Base-by-base conservation (phyloP, 1,140 invertebrate species). In the Drosophila novamexicana region DNA sequence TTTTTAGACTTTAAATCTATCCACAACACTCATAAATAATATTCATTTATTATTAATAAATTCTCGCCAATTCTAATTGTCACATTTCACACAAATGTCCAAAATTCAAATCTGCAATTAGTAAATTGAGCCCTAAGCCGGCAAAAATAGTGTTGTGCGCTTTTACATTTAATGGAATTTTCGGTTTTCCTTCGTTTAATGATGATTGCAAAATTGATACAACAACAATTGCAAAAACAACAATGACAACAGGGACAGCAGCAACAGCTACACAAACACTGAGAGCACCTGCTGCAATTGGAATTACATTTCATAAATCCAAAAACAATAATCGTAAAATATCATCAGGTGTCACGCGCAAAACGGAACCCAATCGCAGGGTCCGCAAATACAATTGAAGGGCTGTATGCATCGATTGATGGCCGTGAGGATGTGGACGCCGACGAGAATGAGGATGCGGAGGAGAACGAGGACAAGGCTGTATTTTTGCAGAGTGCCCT, bases 271-370 rank as follows among this genome's bases (percentile, higher is more conserved):
- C 53, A 63, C 29, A 18, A 59, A 70, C 58, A 50, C 22, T 57
- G 65, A 71, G 71, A 57, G 54, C 81, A 85, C 73, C 81, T 84
- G 81, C 78, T 76, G 75, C 83, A 77, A 79, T 74, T 86, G 83
- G 84, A 86, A 86, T 79, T 83, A 81, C 80, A 67, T 83, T 89
- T 78, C 84, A 88, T 89, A 86, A 86, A 89, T 86, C 83, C 79
- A 83, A 86, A 86, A 83, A 88, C 83, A 86, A 86, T 86, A 86
- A 86, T 86, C 83, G 69, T 88, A 89, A 89, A 88, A 88, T 89
- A 88, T 88, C 83, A 89, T 88, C 83, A 89, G 77, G 83, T 88
- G 83, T 88, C 84, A 89, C 84, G 84, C 84, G 83, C 83, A 88
- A 65, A 64, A 52, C 64, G 52, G 50, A 86, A 56, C 56, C 52